Percentiles rank a stretch among this genome's conserved stretches.
Conservation (phyloP, 1,140 invertebrate species). For the fruit fly (Drosophila melanogaster) region DNA sequence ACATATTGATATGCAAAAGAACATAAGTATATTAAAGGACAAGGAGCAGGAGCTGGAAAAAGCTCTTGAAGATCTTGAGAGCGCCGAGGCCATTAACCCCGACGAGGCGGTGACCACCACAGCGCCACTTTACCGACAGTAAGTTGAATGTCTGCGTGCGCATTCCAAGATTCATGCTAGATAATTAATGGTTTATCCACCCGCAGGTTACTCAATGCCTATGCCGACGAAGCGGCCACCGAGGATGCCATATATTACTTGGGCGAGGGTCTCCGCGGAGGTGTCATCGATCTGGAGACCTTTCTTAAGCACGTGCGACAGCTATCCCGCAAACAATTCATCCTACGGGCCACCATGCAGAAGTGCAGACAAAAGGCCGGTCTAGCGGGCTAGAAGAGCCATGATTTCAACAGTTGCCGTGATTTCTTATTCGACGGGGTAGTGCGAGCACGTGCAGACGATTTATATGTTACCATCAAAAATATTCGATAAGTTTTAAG, state of each 20-base stretch:
- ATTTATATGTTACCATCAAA: conserved; percentile 63
- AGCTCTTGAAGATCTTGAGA: conserved; percentile 91
- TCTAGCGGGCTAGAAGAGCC: conserved; percentile 87
- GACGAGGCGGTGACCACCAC: conserved; percentile 99
- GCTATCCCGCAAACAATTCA: conserved; percentile 97
- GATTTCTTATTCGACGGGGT: conserved; percentile 17
- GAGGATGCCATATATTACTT: conserved; percentile 99
- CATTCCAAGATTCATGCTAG: too few relatives aligned
- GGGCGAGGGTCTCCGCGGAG: conserved; percentile 96
- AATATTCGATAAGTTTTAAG: conserved; percentile 63
- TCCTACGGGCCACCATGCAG: conserved; percentile 96
- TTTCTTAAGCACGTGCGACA: conserved; percentile 98
- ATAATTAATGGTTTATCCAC: neutral
- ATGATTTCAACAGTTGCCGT: conserved; percentile 4
- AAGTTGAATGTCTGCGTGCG: conserved; percentile 63
- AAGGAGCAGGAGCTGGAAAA: conserved; percentile 95
- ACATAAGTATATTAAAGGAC: conserved; percentile 92
- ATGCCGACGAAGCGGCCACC: conserved; percentile 98
- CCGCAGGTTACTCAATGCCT: conserved; percentile 94
- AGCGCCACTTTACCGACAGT: conserved; percentile 98
- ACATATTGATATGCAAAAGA: conserved; percentile 93
- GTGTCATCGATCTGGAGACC: conserved; percentile 97
- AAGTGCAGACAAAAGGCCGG: conserved; percentile 98
- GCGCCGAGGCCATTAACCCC: conserved; percentile 93
- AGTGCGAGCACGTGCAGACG: conserved; percentile 23